These are phyloP conservation scores for Apostichopus parvimensis DNA, from an alignment of 35 echinoderm and acorn worm species.

Conservation along the genomic window DNA sequence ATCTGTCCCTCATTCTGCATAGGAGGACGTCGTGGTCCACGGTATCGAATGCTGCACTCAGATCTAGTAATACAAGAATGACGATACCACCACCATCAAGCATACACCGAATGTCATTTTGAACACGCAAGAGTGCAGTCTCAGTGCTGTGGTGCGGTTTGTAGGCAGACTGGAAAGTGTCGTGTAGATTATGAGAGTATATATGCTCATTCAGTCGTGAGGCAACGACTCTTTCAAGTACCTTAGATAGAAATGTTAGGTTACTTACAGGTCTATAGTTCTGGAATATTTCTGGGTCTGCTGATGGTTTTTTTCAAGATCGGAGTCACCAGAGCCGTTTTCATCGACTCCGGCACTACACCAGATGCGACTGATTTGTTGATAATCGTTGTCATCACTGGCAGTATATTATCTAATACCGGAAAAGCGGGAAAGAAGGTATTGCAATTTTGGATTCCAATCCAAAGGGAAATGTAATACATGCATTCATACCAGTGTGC, in stretches of 20 bases:
- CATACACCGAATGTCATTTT: too few species aligned
- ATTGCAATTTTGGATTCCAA: too few species aligned
- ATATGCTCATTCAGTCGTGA: background rate
- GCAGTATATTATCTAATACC: slow-evolving; percentile 1
- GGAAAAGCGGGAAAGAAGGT: background rate
- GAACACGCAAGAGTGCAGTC: too few species aligned
- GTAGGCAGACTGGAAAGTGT: slow-evolving; percentile 29
- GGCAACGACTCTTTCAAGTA: slow-evolving; percentile 42
- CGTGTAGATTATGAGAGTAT: background rate
- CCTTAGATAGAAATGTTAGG: slow-evolving; percentile 64
- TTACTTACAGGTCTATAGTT: slow-evolving; percentile 70
- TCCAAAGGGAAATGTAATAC: too few species aligned
- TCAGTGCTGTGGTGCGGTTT: slow-evolving; percentile 14
- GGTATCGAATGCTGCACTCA: too few species aligned
- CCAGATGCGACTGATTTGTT: slow-evolving; percentile 38
- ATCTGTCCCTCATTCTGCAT: too few species aligned
- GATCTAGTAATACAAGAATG: too few species aligned
- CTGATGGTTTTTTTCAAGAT: slow-evolving; percentile 68
- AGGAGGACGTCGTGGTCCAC: too few species aligned
- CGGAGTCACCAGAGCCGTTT: slow-evolving; percentile 55
- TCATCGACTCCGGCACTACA: slow-evolving; percentile 24
- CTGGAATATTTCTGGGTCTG: slow-evolving; percentile 14
- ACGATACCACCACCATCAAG: too few species aligned
- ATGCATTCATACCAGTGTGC: too few species aligned
- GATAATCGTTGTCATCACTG: slow-evolving; percentile 42